Evolutionary conservation across 2,888 invertebrate genomes (phyloP).

Genomic region (Ochropleura plecta): DNA sequence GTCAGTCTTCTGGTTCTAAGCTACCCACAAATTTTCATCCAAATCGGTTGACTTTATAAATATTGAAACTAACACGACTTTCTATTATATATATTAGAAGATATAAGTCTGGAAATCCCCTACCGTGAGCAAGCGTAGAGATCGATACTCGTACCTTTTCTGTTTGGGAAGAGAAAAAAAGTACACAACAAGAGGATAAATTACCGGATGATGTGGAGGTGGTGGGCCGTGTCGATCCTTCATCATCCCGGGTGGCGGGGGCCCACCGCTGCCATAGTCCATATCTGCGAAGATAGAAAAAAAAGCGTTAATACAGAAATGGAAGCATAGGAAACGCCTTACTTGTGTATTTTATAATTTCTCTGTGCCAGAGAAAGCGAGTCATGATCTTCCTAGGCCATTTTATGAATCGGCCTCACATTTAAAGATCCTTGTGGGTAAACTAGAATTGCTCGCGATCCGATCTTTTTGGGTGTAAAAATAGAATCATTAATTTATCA

Average conservation of each 20-base stretch:
- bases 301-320: background rate
- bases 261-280: conserved; percentile 88
- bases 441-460: background rate
- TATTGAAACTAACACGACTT: too few relatives aligned
- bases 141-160: too few relatives aligned
- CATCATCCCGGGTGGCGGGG: conserved; percentile 90
- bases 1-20: too few relatives aligned
- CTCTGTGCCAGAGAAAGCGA: background rate
- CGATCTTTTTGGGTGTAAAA: background rate
- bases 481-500: background rate
- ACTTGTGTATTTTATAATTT: background rate
- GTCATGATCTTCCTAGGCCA: background rate
- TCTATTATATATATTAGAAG: too few relatives aligned
- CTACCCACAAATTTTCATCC: too few relatives aligned
- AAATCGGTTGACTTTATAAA: too few relatives aligned
- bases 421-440: background rate
- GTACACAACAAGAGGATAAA: background rate
- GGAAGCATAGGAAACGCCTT: background rate
- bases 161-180: too few relatives aligned
- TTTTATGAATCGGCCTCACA: background rate
- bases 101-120: too few relatives aligned
- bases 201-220: conserved; percentile 88
- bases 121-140: too few relatives aligned
- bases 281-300: conserved; percentile 78
- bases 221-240: conserved; percentile 91